phyloP scores from a whole-genome alignment of 2,797 vertebrate species.

The Borostomias antarcticus region DNA sequence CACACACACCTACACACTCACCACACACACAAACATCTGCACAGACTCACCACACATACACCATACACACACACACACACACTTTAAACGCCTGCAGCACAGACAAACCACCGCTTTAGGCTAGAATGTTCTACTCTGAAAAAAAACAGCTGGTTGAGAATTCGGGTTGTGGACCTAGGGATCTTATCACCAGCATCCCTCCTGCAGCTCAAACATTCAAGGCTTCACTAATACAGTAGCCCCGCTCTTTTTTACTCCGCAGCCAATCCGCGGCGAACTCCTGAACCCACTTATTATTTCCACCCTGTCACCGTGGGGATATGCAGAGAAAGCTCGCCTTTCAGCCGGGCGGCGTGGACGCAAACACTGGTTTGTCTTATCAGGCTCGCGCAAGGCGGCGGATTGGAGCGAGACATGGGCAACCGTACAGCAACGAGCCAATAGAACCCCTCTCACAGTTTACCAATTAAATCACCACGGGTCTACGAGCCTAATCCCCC shows the following conservation, averaged over 20 bases:
- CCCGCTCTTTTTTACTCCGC: slow-evolving; percentile 35
- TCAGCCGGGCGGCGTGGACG: slow-evolving; percentile 47
- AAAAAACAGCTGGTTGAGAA: not conserved
- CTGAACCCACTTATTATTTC: slow-evolving; percentile 50
- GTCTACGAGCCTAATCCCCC: slow-evolving; percentile 67
- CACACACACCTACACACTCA: too few relatives aligned
- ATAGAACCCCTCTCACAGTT: slow-evolving; percentile 62
- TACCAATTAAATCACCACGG: slow-evolving; percentile 73
- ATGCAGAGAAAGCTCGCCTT: slow-evolving; percentile 58
- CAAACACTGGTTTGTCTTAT: slow-evolving; percentile 67
- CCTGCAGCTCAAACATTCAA: slow-evolving; percentile 16
- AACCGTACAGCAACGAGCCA: slow-evolving; percentile 61
- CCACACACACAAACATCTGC: not conserved
- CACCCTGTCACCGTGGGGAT: slow-evolving; percentile 52
- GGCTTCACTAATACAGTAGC: slow-evolving; percentile 37
- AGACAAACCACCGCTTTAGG: not conserved
- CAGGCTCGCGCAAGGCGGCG: slow-evolving; percentile 68
- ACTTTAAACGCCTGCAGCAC: not conserved
- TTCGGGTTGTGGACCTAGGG: slow-evolving; percentile 20
- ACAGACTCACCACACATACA: slow-evolving; percentile 2
- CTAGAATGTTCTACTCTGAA: too few relatives aligned
- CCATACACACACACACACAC: not conserved
- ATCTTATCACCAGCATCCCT: slow-evolving; percentile 40
- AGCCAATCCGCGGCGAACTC: slow-evolving; percentile 50
- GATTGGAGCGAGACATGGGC: slow-evolving; percentile 61